A percentile compares a stretch with the other conserved stretches of the same genome.
Conservation (phyloP, 2,797 vertebrate genomes). For the Nyctibius grandis region DNA sequence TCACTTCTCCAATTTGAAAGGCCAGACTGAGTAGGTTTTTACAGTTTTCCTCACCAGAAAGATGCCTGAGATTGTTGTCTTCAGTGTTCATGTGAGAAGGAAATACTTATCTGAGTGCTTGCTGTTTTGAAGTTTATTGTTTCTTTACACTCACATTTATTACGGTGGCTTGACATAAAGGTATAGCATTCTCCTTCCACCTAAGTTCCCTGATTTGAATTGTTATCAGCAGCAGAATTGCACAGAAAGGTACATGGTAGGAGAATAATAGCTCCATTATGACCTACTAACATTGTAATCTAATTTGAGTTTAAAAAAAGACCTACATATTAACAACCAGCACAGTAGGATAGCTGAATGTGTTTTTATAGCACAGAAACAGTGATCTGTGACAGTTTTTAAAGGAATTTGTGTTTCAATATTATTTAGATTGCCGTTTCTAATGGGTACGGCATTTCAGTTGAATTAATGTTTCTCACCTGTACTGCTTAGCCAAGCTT, state of each 20-base stretch:
- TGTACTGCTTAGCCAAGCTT: background rate
- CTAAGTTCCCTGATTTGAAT: background rate
- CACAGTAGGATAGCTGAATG: background rate
- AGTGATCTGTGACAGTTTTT: background rate
- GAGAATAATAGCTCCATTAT: constrained; percentile 44
- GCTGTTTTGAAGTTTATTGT: background rate
- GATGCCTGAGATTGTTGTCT: background rate
- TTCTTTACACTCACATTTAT: background rate
- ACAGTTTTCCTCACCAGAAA: background rate
- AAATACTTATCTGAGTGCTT: background rate
- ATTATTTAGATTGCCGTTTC: background rate
- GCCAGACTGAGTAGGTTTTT: background rate
- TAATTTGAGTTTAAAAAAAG: constrained; percentile 9
- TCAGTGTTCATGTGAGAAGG: background rate
- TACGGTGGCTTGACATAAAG: background rate
- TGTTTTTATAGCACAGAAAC: background rate
- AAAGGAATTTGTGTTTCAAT: background rate
- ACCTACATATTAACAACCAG: background rate
- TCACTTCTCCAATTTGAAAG: background rate
- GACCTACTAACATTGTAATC: constrained; percentile 52
- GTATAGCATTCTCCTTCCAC: background rate
- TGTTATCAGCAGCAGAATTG: constrained; percentile 14
- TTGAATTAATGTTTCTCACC: background rate
- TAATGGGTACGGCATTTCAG: background rate
- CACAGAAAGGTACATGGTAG: background rate